These are phyloP conservation scores for Campaea margaritaria DNA, from an alignment of 2,888 invertebrate genomes.

Conservation along the genomic window DNA sequence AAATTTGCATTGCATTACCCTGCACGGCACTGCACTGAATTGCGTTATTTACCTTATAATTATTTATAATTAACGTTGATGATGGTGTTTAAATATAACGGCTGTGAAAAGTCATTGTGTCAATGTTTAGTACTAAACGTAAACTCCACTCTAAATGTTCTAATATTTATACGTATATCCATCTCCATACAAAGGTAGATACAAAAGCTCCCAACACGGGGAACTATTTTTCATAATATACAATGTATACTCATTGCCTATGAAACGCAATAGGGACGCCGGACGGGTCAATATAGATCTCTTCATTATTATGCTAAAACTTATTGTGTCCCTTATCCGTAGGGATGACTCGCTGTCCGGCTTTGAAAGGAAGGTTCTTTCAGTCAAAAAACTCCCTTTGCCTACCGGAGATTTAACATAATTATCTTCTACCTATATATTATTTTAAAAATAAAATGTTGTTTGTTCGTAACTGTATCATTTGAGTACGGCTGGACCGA, in stretches of 20 bases:
- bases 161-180: background rate
- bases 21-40: too few species aligned
- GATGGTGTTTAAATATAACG: too few species aligned
- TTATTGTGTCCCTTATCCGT: slow-evolving; percentile 65
- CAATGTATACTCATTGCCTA: slow-evolving; percentile 33
- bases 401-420: slow-evolving; percentile 69
- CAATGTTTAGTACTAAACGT: too few species aligned
- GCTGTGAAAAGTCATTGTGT: too few species aligned
- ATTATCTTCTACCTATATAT: too few species aligned
- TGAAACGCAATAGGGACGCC: slow-evolving; percentile 46
- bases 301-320: slow-evolving; percentile 75
- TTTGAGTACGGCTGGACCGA: too few species aligned
- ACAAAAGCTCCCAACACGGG: slow-evolving; percentile 4
- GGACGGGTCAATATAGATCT: slow-evolving; percentile 51
- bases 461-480: too few species aligned
- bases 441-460: too few species aligned
- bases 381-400: slow-evolving; percentile 48
- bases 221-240: slow-evolving; percentile 32
- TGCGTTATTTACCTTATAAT: too few species aligned
- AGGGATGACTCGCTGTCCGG: slow-evolving; percentile 57
- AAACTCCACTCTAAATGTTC: too few species aligned
- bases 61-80: too few species aligned
- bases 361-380: slow-evolving; percentile 61
- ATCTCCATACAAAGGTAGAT: background rate
- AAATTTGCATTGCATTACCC: too few species aligned